Base-by-base conservation (phyloP, 2,797 vertebrate species). In the Smutsia temminckii region DNA sequence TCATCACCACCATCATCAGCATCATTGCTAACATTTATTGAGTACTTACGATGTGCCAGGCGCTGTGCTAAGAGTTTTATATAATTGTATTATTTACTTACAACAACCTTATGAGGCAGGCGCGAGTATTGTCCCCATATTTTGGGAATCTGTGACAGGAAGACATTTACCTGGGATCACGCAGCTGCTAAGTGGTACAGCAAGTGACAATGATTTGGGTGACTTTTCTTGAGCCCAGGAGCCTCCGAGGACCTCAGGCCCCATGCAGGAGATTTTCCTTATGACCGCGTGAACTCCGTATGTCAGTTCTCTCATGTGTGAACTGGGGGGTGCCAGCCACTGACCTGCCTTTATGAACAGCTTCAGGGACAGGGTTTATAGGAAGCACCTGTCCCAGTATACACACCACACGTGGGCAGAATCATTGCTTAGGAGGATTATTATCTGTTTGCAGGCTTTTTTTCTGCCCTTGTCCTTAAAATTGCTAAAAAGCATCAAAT, bases 401-500 rank as follows among this genome's bases (percentile, higher is more conserved):
- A 57, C 64, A 93, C 8, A 69, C 95, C 97, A 93, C 37, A 4
- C 1, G 90, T 75, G 79, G 80, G 74, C 95, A 86, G 92, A 86
- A 74, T 83, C 95, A 7, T 89, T 90, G 86, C 64, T 85, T 83
- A 85, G 8, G 7, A 13, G 46, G 92, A 42, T 57, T 83, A 75
- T 77, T 77, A 78, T 96, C 96, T 89, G 77, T 89, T 85, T 91
- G 92, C 57, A 97, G 87, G 49, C 69, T 59, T 83, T 96, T 68
- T 96, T 86, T n/a, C 96, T 97, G 53, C 55, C 61, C 79, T 64
- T 80, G 87, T 90, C 95, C 85, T 93, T 34, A 84, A 29, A 75
- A 55, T 46, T 85, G 93, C 97, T 96, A 94, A 85, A 96, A 97
- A 32, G 94, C 80, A 83, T 83, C 88, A 85, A 88, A 37, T 59